A percentile compares a stretch with the other conserved stretches of the same genome.
These are phyloP conservation scores for Cheilinus undulatus DNA, from an alignment of 2,113 vertebrate genomes.

Conservation along the genomic window DNA sequence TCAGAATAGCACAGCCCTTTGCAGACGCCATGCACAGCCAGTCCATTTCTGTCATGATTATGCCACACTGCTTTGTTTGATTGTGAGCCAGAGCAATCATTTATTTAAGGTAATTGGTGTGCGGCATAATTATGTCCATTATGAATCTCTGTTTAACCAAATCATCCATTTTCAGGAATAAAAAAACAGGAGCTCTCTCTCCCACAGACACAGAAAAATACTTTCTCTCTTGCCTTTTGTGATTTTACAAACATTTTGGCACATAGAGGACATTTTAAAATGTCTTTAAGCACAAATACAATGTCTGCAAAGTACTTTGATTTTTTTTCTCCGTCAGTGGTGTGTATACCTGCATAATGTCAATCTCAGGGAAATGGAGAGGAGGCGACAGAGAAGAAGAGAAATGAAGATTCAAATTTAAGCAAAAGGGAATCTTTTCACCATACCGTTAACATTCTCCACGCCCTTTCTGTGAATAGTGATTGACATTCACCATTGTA, in stretches of 20 bases:
- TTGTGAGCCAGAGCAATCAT: slow-evolving; percentile 69
- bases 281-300: neutral
- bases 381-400: neutral
- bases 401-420: neutral
- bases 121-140: slow-evolving; percentile 75
- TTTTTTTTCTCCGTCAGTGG: too few relatives aligned
- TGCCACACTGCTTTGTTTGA: slow-evolving; percentile 53
- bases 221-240: neutral
- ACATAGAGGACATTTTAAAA: slow-evolving; percentile 5
- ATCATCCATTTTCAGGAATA: slow-evolving; percentile 61
- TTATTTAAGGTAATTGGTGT: slow-evolving; percentile 75
- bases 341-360: neutral
- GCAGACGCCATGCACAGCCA: slow-evolving; percentile 24
- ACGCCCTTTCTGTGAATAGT: slow-evolving; percentile 7
- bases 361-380: slow-evolving; percentile 4
- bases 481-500: slow-evolving; percentile 46
- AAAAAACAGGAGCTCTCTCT: slow-evolving; percentile 44
- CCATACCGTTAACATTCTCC: slow-evolving; percentile 12
- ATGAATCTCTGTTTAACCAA: slow-evolving; percentile 72
- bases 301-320: too few relatives aligned
- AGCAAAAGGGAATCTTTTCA: slow-evolving; percentile 25
- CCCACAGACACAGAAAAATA: neutral
- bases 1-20: neutral
- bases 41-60: slow-evolving; percentile 59
- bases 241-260: neutral